phyloP scores from a whole-genome alignment of 2,797 vertebrate species.

The Chelon auratus region DNA sequence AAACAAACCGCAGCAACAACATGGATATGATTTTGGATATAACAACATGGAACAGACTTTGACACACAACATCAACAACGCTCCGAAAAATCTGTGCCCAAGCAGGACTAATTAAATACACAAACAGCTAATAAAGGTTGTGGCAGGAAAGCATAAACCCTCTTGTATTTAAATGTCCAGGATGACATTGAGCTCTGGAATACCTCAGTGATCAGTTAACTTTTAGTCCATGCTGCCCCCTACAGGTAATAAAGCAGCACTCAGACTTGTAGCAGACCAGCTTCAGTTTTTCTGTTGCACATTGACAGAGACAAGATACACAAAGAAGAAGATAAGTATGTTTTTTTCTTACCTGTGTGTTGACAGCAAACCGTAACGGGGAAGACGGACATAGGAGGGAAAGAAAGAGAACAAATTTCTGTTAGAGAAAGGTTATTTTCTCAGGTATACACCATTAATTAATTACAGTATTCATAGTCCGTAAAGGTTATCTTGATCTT shows the following conservation, averaged over 20 bases:
- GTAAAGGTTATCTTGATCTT: background rate
- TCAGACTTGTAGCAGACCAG: conserved; percentile 10
- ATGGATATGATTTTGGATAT: too few relatives aligned
- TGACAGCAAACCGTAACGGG: conserved; percentile 8
- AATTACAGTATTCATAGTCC: background rate
- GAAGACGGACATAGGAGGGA: conserved; percentile 50
- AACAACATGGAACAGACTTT: conserved; percentile 10
- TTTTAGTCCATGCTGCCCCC: conserved; percentile 81
- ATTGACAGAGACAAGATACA: background rate
- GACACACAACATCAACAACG: conserved; percentile 3
- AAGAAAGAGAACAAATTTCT: conserved; percentile 4
- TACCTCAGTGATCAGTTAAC: conserved; percentile 23
- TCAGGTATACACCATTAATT: background rate
- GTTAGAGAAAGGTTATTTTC: conserved; percentile 36
- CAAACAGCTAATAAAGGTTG: conserved; percentile 5
- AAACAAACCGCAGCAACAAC: conserved; percentile 18
- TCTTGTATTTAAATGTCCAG: conserved; percentile 15
- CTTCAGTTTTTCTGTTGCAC: background rate
- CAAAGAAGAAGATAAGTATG: background rate
- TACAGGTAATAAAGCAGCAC: conserved; percentile 65
- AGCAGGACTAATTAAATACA: conserved; percentile 14
- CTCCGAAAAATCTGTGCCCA: background rate
- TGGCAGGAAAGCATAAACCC: conserved; percentile 14
- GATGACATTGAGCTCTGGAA: conserved; percentile 15
- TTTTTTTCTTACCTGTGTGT: conserved; percentile 78